A percentile compares a stretch with the other conserved stretches of the same genome.
These are phyloP conservation scores for Cylas formicarius DNA, from an alignment of 1,140 invertebrate species.

Conservation along the genomic window DNA sequence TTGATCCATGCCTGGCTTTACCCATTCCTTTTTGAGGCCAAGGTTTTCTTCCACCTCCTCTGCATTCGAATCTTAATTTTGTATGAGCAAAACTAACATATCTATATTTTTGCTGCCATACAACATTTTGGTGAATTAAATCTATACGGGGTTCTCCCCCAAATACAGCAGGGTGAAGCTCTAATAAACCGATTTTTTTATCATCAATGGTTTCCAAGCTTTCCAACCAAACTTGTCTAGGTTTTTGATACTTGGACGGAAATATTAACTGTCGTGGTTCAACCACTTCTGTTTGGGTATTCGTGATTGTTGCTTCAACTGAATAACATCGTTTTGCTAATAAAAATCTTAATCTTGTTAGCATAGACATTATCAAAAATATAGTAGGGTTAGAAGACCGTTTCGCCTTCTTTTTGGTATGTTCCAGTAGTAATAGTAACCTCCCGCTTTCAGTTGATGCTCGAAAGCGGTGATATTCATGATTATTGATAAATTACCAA, in stretches of 20 bases:
- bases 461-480: no score
- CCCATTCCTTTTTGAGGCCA: conserved; percentile 93
- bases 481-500: no score
- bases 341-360: not conserved
- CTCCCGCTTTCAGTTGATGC: no score
- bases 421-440: no score
- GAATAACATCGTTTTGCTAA: conserved; percentile 12
- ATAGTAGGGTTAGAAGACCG: no score
- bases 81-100: conserved; percentile 68
- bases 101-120: conserved; percentile 83
- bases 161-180: conserved; percentile 85
- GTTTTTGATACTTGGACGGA: conserved; percentile 48
- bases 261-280: conserved; percentile 17
- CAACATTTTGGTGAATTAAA: conserved; percentile 77
- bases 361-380: not conserved
- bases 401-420: no score
- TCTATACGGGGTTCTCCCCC: conserved; percentile 78
- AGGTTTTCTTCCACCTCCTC: conserved; percentile 83
- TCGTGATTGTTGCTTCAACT: not conserved
- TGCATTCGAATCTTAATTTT: conserved; percentile 73
- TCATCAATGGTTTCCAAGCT: conserved; percentile 74
- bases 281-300: conserved; percentile 5
- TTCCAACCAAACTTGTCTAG: conserved; percentile 86
- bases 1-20: conserved; percentile 82
- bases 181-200: conserved; percentile 74